Evolutionary conservation across 2,888 invertebrate species (phyloP), one percentile per base, ranked within the genome.

Genomic region (Timema cristinae): DNA sequence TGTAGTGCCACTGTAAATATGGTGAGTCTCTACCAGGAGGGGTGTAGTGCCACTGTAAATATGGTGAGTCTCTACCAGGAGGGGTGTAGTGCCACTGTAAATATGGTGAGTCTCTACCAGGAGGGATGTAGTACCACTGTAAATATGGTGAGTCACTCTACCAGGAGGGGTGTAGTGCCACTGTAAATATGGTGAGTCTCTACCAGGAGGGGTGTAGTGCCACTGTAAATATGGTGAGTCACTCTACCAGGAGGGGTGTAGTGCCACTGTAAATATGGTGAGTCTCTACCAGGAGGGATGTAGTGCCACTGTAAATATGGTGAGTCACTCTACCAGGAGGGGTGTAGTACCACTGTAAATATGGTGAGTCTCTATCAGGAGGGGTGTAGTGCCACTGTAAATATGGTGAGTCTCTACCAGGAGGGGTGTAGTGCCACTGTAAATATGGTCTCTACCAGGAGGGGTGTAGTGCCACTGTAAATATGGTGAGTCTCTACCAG

Each of bases 1-100:
- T 32, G 32, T 32, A 32, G 32, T 32, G 4, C 32, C 32, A 32
- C 32, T 32, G 32, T 32, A 32, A 32, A n/a, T 13, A 70, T 77
- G 74, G 79, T 79, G 75, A 78, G 78, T 74, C 6, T n/a, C 11
- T 11, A n/a, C 11, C 11, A n/a, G 54, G 54, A n/a, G 2, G 4
- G 54, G 4, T 32, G 32, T 32, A 32, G 32, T 32, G 4, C 32
- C 32, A 32, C 32, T 32, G 32, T 32, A 32, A 32, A n/a, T 13
- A 70, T 77, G 74, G 79, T 79, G 75, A 78, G 78, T 74, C 6
- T n/a, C 11, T 11, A n/a, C 11, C 11, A n/a, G 54, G 54, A n/a
- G 2, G 4, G 54, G 4, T 32, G 32, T 32, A 32, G 32, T 32
- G 4, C 32, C 4, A 32, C 32, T 32, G 32, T 32, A 32, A 32